Conservation (phyloP, 2,113 vertebrate species). For the Mungos mungo region DNA sequence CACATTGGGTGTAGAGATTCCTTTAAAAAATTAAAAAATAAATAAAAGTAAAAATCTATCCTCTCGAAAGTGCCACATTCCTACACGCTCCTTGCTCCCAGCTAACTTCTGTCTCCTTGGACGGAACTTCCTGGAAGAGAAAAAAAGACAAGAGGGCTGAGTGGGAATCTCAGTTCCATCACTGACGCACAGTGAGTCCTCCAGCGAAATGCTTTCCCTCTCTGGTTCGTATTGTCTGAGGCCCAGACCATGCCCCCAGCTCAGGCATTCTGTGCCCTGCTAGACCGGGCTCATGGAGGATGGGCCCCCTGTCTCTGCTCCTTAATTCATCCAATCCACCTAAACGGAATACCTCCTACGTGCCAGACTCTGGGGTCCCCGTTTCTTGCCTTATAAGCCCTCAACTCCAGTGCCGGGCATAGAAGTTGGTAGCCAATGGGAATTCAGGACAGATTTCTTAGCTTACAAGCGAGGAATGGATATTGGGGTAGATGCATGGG, state of each 20-base stretch:
- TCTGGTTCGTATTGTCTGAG: neutral
- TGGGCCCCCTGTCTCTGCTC: neutral
- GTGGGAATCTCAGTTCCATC: neutral
- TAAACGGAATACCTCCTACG: neutral
- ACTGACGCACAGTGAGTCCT: neutral
- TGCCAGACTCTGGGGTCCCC: neutral
- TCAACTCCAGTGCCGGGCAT: neutral
- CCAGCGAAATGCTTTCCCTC: neutral
- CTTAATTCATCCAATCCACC: neutral
- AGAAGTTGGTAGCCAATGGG: neutral
- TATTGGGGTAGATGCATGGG: no score
- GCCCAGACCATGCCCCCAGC: no score
- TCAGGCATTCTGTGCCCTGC: neutral
- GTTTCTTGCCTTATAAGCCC: neutral
- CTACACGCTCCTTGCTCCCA: neutral
- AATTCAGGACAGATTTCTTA: neutral
- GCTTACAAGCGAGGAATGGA: neutral
- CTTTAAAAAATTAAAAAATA: neutral
- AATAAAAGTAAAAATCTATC: neutral
- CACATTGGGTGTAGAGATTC: no score
- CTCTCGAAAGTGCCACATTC: neutral
- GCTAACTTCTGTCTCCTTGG: neutral
- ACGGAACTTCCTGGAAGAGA: neutral
- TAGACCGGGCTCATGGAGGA: neutral
- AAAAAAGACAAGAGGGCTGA: neutral